Evolutionary conservation across 2,888 invertebrate species (phyloP).

Genomic region (Sminthurides aquaticus): DNA sequence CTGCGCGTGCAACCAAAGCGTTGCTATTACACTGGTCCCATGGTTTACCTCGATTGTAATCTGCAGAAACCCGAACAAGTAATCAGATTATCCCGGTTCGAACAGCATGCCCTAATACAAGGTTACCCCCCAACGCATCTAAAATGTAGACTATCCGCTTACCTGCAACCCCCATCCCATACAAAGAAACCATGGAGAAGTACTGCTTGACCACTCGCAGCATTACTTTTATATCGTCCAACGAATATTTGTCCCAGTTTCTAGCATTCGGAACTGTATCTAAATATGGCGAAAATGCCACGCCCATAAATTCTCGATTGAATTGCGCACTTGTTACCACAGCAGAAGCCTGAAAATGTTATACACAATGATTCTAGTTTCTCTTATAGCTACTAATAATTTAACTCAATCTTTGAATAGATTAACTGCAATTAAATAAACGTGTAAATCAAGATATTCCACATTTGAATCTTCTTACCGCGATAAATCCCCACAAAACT

Average conservation of each 20-base stretch:
- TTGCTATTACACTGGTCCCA: conserved; percentile 40
- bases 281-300: conserved; percentile 38
- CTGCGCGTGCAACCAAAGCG: conserved; percentile 35
- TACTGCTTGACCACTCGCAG: conserved; percentile 27
- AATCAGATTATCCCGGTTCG: too few species aligned
- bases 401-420: too few species aligned
- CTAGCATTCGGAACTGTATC: conserved; percentile 19
- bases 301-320: conserved; percentile 35
- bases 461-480: too few species aligned
- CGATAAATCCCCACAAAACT: too few species aligned
- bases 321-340: conserved; percentile 11
- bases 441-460: too few species aligned
- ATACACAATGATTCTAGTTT: too few species aligned
- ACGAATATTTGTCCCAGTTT: conserved; percentile 33
- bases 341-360: too few species aligned
- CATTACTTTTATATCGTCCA: conserved; percentile 39
- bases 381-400: too few species aligned
- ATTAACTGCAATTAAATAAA: too few species aligned
- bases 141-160: conserved; percentile 16
- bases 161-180: conserved; percentile 39
- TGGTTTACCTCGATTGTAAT: conserved; percentile 29
- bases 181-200: conserved; percentile 34
- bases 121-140: too few species aligned
- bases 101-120: too few species aligned
- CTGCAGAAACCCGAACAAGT: too few species aligned